These are phyloP conservation scores for Phymanthus crucifer DNA, from an alignment of 92 coral and sea anemone genomes.

Conservation along the genomic window DNA sequence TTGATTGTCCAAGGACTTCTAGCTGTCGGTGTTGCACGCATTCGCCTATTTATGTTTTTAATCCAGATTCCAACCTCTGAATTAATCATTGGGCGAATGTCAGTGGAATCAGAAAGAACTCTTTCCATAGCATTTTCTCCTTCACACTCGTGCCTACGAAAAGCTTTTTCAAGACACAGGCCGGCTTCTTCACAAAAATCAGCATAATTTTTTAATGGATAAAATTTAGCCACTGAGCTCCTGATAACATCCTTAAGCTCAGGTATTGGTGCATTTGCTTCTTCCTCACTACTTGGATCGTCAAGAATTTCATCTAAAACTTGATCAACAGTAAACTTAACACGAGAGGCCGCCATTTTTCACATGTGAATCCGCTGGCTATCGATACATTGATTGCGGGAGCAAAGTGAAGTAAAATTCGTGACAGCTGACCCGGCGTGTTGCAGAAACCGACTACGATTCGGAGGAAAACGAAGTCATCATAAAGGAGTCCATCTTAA, in stretches of 20 bases:
- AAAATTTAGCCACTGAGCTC: constrained; percentile 28
- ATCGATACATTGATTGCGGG: constrained; percentile 16
- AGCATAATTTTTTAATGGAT: constrained; percentile 18
- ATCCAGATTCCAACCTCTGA: constrained; percentile 49
- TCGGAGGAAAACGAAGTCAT: too few relatives aligned
- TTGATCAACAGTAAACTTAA: constrained; percentile 15
- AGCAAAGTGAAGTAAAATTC: constrained; percentile 22
- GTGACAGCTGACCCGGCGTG: too few relatives aligned
- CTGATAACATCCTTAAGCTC: constrained; percentile 32
- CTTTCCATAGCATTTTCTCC: constrained; percentile 23
- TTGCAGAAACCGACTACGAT: too few relatives aligned
- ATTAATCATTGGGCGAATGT: constrained; percentile 45
- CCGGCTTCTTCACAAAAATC: constrained; percentile 35
- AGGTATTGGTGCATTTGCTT: not conserved
- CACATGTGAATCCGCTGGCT: constrained; percentile 25
- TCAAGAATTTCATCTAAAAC: constrained; percentile 19
- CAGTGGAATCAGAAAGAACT: constrained; percentile 33
- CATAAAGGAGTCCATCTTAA: too few relatives aligned
- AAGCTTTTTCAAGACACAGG: constrained; percentile 14
- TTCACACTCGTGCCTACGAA: constrained; percentile 33
- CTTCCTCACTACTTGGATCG: constrained; percentile 11
- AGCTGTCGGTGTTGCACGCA: constrained; percentile 49
- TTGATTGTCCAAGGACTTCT: constrained; percentile 67
- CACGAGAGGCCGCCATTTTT: constrained; percentile 20
- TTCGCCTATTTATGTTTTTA: constrained; percentile 48